phyloP scores from a whole-genome alignment of 2,888 invertebrate species.

The Leucozona laternaria region DNA sequence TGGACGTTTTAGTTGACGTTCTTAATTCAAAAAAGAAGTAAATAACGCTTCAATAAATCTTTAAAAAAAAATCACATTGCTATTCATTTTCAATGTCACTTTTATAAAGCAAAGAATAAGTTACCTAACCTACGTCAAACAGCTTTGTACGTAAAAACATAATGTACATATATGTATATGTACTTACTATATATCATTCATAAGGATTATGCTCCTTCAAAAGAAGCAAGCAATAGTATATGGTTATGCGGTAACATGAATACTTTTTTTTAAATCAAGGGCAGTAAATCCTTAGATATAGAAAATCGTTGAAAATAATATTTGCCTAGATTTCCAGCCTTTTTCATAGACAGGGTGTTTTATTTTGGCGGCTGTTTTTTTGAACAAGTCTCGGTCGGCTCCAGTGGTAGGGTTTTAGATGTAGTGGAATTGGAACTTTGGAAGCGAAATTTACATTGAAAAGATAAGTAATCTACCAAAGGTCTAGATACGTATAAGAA shows the following conservation, averaged over 20 bases:
- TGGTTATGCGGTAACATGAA: neutral
- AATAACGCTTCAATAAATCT: conserved; percentile 12
- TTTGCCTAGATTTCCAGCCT: neutral
- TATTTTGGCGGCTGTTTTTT: neutral
- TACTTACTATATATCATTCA: neutral
- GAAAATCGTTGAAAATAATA: neutral
- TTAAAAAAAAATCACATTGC: neutral
- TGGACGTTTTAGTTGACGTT: too few relatives aligned
- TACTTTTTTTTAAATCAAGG: conserved; percentile 9
- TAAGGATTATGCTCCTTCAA: neutral
- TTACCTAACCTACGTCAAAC: conserved; percentile 7
- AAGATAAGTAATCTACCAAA: too few relatives aligned
- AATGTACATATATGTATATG: too few relatives aligned
- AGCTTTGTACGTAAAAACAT: neutral
- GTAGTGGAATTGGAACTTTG: too few relatives aligned
- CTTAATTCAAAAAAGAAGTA: neutral
- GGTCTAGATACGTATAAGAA: too few relatives aligned
- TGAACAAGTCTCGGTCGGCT: too few relatives aligned
- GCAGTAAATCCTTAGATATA: neutral
- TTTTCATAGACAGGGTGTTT: neutral
- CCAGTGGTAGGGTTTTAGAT: too few relatives aligned
- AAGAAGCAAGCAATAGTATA: neutral
- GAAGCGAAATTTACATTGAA: too few relatives aligned
- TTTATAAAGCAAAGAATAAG: neutral
- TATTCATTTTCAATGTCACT: conserved; percentile 1